These are phyloP conservation scores for Promerops cafer DNA, from an alignment of 2,113 vertebrate genomes.

Conservation along the genomic window DNA sequence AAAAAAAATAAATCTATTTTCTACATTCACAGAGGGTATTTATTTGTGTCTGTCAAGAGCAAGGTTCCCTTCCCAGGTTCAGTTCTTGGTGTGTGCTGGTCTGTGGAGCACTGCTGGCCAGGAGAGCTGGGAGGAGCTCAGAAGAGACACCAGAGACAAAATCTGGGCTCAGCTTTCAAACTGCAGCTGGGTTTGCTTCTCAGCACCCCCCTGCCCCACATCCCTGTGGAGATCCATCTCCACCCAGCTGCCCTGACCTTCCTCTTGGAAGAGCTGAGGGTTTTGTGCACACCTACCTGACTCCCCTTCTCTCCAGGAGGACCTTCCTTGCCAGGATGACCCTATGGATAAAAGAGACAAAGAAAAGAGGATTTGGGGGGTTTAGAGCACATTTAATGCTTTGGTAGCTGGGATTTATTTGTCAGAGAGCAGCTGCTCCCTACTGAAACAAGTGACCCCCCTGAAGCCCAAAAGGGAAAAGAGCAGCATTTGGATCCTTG, in stretches of 20 bases:
- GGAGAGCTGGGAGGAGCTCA: neutral
- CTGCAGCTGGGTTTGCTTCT: neutral
- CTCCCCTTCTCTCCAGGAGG: constrained; percentile 91
- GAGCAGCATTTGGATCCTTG: neutral
- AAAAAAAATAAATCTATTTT: neutral
- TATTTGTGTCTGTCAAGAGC: neutral
- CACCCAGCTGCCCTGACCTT: neutral
- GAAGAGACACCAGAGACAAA: neutral
- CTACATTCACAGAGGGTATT: neutral
- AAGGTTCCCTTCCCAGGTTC: neutral
- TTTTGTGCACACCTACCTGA: constrained; percentile 68
- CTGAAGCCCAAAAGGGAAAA: neutral
- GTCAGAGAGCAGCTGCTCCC: neutral
- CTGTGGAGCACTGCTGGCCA: neutral
- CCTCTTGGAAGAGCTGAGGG: neutral
- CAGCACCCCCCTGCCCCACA: neutral
- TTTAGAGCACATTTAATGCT: neutral
- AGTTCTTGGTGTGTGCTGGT: fast-evolving
- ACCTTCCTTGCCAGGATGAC: constrained; percentile 97
- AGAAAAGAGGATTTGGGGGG: neutral
- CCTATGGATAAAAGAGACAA: constrained; percentile 70
- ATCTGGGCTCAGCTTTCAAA: neutral
- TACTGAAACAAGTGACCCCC: neutral
- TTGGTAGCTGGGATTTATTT: neutral
- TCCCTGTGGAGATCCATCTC: neutral